Evolutionary conservation across 2,888 invertebrate species (phyloP).

Genomic region (Andrena camellia): DNA sequence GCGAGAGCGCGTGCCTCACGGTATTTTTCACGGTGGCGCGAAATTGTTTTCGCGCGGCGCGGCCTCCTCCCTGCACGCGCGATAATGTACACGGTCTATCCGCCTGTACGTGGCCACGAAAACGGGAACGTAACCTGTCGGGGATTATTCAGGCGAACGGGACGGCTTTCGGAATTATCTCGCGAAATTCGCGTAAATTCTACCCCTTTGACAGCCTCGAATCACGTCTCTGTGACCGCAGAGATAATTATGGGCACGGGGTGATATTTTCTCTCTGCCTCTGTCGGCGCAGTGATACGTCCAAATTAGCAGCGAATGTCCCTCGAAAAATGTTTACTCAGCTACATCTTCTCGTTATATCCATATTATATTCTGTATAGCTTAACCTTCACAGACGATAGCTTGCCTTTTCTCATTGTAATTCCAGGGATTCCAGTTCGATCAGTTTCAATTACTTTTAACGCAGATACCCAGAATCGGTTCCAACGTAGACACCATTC

Average conservation of each 20-base stretch:
- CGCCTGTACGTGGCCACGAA: background rate
- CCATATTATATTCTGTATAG: no score
- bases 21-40: constrained; percentile 60
- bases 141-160: constrained; percentile 24
- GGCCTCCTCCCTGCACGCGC: constrained; percentile 10
- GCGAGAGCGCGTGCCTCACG: constrained; percentile 53
- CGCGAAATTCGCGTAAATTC: constrained; percentile 8
- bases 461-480: no score
- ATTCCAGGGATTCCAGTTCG: no score
- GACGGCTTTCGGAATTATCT: constrained; percentile 11
- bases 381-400: no score
- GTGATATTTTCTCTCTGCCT: background rate
- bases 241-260: background rate
- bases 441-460: no score
- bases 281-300: background rate
- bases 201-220: background rate
- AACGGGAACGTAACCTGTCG: background rate
- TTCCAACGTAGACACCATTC: no score
- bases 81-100: constrained; percentile 45
- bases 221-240: background rate
- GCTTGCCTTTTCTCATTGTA: no score
- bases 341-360: background rate
- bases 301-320: background rate
- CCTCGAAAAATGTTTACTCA: background rate
- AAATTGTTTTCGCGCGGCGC: constrained; percentile 64